A percentile compares a stretch with the other conserved stretches of the same genome.
These are phyloP conservation scores for Gymnocephalus cernua DNA, from an alignment of 2,113 vertebrate genomes.

Conservation along the genomic window DNA sequence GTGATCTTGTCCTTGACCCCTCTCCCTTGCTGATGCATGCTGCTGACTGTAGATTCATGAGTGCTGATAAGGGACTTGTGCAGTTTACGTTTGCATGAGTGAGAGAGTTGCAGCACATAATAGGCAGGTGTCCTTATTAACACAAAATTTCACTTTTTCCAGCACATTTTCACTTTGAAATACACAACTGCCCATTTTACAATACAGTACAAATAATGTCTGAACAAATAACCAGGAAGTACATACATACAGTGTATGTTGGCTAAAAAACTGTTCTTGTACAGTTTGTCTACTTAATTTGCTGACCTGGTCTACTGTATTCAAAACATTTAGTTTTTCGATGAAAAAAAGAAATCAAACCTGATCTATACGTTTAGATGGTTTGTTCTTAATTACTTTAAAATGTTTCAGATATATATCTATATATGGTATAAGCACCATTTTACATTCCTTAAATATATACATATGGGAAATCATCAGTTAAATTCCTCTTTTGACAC, in stretches of 20 bases:
- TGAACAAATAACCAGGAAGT: not conserved
- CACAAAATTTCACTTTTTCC: not conserved
- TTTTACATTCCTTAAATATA: not conserved
- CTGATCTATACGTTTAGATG: not conserved
- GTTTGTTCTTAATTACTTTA: not conserved
- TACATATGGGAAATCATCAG: no score
- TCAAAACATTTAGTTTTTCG: not conserved
- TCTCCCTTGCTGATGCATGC: slow-evolving; percentile 54
- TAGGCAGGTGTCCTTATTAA: slow-evolving; percentile 14
- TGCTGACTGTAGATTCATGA: slow-evolving; percentile 57
- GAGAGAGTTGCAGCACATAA: slow-evolving; percentile 9
- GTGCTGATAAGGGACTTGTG: slow-evolving; percentile 66
- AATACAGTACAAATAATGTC: not conserved
- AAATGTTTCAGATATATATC: not conserved
- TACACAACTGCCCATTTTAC: not conserved
- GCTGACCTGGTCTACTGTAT: not conserved
- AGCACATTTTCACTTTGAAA: not conserved
- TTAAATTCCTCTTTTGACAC: not conserved
- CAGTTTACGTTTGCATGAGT: slow-evolving; percentile 22
- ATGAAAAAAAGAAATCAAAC: not conserved
- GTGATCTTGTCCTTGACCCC: slow-evolving; percentile 55
- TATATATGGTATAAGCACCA: no score
- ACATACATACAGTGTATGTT: not conserved
- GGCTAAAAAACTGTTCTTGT: no score
- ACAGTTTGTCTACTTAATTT: not conserved